Conservation (phyloP, 2,888 invertebrate species). For the Melanophora roralis region DNA sequence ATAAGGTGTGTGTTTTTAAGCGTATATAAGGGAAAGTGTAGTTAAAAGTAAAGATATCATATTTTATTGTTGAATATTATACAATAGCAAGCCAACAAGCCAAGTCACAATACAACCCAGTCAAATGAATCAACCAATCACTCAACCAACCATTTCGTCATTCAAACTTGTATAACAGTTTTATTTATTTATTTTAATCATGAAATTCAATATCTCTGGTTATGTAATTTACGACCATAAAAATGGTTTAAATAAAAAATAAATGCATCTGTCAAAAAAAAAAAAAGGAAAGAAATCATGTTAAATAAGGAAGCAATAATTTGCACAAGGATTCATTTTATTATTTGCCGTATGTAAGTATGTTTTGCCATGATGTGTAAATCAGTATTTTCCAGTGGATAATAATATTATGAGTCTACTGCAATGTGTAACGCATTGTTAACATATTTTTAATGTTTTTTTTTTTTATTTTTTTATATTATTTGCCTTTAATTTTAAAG, state of each 20-base stretch:
- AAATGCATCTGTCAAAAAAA: conserved; percentile 54
- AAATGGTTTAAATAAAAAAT: conserved; percentile 59
- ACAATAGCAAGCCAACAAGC: conserved; percentile 36
- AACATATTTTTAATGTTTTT: conserved; percentile 47
- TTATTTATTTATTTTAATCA: conserved; percentile 20
- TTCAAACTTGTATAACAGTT: conserved; percentile 35
- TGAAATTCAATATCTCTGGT: conserved; percentile 54
- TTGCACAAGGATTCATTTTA: conserved; percentile 51
- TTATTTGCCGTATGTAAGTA: conserved; percentile 10
- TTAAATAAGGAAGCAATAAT: conserved; percentile 53
- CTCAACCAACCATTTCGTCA: conserved; percentile 10
- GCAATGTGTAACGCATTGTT: conserved; percentile 40
- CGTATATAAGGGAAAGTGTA: not conserved
- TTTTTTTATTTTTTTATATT: not conserved
- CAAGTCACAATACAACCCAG: conserved; percentile 13
- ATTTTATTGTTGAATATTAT: conserved; percentile 49
- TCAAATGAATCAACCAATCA: conserved; percentile 4
- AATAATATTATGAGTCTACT: conserved; percentile 20
- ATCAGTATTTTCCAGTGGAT: conserved; percentile 12
- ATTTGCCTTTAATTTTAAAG: conserved; percentile 4
- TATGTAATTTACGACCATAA: conserved; percentile 55
- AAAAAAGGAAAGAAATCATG: not conserved
- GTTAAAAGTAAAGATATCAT: conserved; percentile 54
- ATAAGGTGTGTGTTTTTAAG: not conserved
- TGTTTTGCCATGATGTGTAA: not conserved